Evolutionary conservation across 2,797 vertebrate species (phyloP).

Genomic region (Anas bernieri): DNA sequence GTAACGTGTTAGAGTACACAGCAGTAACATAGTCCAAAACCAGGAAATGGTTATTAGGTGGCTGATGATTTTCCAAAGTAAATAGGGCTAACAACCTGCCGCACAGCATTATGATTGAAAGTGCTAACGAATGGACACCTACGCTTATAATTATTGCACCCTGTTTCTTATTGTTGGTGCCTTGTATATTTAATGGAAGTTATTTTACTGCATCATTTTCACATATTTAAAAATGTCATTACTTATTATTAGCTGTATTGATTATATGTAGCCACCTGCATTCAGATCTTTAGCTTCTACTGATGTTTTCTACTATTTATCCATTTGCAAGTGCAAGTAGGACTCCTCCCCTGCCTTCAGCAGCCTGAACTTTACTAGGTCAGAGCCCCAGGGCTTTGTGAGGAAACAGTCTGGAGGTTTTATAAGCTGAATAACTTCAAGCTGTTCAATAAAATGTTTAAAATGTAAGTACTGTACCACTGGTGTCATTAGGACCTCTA

Average conservation of each 20-base stretch:
- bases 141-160: not conserved
- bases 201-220: conserved; percentile 1
- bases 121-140: not conserved
- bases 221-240: conserved; percentile 29
- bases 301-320: conserved; percentile 28
- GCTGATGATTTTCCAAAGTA: not conserved
- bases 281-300: conserved; percentile 24
- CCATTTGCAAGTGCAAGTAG: conserved; percentile 7
- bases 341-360: conserved; percentile 7
- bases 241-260: conserved; percentile 51
- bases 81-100: not conserved
- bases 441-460: conserved; percentile 50
- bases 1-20: accelerated
- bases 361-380: conserved; percentile 55
- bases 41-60: not conserved
- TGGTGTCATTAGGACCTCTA: conserved; percentile 31
- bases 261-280: conserved; percentile 12
- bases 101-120: not conserved
- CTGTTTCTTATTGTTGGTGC: not conserved
- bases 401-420: conserved; percentile 47
- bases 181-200: not conserved
- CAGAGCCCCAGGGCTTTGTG: conserved; percentile 30
- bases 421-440: conserved; percentile 49
- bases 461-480: conserved; percentile 19
- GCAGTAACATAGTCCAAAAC: not conserved